Conservation (phyloP, 2,113 vertebrate genomes). For the Heterochromis multidens region DNA sequence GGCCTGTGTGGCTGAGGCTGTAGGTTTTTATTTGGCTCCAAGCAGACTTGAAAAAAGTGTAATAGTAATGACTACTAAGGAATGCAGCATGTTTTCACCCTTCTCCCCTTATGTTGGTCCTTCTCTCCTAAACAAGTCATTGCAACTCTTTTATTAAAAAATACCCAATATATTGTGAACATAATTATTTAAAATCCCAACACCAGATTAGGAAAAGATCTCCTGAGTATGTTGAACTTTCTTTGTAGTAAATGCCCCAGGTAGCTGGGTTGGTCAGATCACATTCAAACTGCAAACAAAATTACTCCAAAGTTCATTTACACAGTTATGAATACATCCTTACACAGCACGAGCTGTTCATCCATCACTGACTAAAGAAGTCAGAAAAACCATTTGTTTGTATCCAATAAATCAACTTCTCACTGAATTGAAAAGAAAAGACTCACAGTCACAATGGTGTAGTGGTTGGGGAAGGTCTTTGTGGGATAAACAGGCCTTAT, state of each 20-base stretch:
- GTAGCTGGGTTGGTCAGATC: background rate
- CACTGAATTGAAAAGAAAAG: background rate
- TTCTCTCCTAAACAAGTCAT: too few species aligned
- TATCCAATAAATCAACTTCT: background rate
- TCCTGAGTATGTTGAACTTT: background rate
- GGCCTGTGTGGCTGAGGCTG: background rate
- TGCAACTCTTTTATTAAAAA: too few species aligned
- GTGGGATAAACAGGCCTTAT: constrained; percentile 93
- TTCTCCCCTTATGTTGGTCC: too few species aligned
- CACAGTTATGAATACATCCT: background rate
- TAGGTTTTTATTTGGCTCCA: background rate
- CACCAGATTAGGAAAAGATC: background rate
- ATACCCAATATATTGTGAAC: too few species aligned
- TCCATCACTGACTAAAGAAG: background rate
- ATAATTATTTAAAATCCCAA: too few species aligned
- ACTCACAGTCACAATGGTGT: constrained; percentile 95
- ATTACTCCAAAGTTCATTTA: background rate
- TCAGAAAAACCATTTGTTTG: background rate
- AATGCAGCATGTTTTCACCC: accelerated
- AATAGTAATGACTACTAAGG: background rate
- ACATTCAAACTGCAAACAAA: background rate
- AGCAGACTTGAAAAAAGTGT: background rate
- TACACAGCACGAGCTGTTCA: background rate
- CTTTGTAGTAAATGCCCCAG: background rate
- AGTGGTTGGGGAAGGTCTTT: constrained; percentile 98